phyloP scores from a whole-genome alignment of 2,888 invertebrate genomes.

The Pristionchus arcanus region DNA sequence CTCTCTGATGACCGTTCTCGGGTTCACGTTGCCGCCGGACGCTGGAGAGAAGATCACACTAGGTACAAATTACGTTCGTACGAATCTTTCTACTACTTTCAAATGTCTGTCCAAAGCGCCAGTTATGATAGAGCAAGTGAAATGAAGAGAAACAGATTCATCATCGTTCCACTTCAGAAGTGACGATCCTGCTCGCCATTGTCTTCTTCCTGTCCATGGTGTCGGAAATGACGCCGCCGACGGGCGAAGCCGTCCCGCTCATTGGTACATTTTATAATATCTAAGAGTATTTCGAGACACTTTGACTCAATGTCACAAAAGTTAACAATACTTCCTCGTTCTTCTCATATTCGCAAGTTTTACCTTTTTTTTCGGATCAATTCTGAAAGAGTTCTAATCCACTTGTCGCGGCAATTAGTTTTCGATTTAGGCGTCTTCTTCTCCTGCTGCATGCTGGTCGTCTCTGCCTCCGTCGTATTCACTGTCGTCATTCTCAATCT shows the following conservation, averaged over 20 bases:
- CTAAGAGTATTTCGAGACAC: no score
- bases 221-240: constrained; percentile 97
- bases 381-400: no score
- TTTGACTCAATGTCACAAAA: no score
- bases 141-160: constrained; percentile 81
- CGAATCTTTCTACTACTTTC: no score
- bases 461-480: constrained; percentile 76
- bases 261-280: constrained; percentile 65
- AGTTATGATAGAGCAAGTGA: no score
- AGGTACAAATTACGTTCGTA: no score
- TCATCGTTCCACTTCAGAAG: constrained; percentile 66
- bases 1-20: constrained; percentile 97
- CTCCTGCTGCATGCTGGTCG: constrained; percentile 76
- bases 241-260: constrained; percentile 81
- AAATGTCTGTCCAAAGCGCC: no score
- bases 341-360: no score
- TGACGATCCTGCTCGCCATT: constrained; percentile 86
- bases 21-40: constrained; percentile 98
- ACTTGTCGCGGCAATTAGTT: background rate
- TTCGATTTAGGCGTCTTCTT: constrained; percentile 72
- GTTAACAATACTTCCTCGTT: no score
- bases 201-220: constrained; percentile 98
- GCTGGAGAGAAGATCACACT: constrained; percentile 98
- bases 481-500: constrained; percentile 77
- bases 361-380: no score